These are phyloP conservation scores for Pachyuromys duprasi DNA, from an alignment of 2,797 vertebrate genomes.

Conservation along the genomic window DNA sequence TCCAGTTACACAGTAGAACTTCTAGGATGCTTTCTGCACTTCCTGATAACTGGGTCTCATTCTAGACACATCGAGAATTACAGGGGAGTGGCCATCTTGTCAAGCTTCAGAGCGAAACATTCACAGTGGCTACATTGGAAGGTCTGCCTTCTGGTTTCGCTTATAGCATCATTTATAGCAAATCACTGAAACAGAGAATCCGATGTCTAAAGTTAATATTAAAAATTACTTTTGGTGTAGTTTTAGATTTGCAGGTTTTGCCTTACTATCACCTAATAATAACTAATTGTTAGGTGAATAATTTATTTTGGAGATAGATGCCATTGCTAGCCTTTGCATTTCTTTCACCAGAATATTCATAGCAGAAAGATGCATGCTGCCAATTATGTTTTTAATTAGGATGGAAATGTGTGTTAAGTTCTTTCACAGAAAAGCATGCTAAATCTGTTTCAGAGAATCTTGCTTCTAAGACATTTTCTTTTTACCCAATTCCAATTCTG, in stretches of 20 bases:
- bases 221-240: conserved; percentile 12
- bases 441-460: conserved; percentile 79
- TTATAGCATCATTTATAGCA: neutral
- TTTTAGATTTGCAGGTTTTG: conserved; percentile 41
- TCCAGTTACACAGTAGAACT: neutral
- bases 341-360: conserved; percentile 74
- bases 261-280: neutral
- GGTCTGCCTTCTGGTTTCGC: neutral
- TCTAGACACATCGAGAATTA: neutral
- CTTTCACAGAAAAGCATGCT: conserved; percentile 73
- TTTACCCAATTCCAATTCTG: conserved; percentile 77
- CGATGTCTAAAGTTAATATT: conserved; percentile 31
- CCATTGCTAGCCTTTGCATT: conserved; percentile 63
- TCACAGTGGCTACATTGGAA: neutral
- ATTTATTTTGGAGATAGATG: conserved; percentile 53
- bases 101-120: neutral
- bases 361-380: conserved; percentile 70
- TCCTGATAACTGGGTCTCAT: neutral
- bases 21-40: neutral
- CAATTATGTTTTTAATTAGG: conserved; percentile 81
- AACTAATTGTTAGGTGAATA: conserved; percentile 48
- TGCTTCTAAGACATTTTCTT: conserved; percentile 69
- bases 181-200: neutral
- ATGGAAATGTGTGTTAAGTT: conserved; percentile 77
- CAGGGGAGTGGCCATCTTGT: too few species aligned